A percentile compares a stretch with the other conserved stretches of the same genome.
Conservation (phyloP, 2,797 vertebrate genomes). For the Monodelphis domestica region DNA sequence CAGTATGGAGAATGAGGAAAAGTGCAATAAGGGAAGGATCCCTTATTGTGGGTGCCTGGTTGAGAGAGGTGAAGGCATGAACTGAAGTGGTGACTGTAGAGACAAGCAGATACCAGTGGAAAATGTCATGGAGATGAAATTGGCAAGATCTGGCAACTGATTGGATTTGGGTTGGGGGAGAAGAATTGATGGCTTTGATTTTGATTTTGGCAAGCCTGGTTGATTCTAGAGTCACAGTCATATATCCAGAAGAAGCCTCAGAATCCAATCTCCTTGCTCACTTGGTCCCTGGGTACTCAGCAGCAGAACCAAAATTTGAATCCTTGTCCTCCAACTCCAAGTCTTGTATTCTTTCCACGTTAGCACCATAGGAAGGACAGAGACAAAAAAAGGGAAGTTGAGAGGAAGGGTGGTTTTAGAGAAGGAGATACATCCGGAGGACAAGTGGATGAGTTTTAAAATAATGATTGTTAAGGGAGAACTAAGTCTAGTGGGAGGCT, state of each 20-base stretch:
- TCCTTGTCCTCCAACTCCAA: not conserved
- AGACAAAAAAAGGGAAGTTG: not conserved
- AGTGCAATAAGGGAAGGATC: not conserved
- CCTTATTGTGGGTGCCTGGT: not conserved
- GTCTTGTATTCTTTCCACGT: not conserved
- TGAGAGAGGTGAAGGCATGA: too few species aligned
- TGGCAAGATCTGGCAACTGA: not conserved
- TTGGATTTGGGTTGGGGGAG: not conserved
- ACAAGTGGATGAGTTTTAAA: not conserved
- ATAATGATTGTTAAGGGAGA: not conserved
- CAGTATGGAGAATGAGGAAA: not conserved
- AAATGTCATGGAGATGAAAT: too few species aligned
- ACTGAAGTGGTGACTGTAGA: not conserved
- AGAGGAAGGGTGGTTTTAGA: not conserved
- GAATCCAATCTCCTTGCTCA: not conserved
- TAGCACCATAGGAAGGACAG: not conserved
- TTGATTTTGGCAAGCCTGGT: not conserved
- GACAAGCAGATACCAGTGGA: not conserved
- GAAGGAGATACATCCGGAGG: not conserved
- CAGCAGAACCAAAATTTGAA: not conserved
- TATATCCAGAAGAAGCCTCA: not conserved
- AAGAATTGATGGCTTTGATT: not conserved
- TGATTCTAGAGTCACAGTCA: not conserved
- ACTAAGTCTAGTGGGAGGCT: not conserved
- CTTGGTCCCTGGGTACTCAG: too few species aligned